Conservation (phyloP, 2,113 vertebrate genomes). For the Cariama cristata region DNA sequence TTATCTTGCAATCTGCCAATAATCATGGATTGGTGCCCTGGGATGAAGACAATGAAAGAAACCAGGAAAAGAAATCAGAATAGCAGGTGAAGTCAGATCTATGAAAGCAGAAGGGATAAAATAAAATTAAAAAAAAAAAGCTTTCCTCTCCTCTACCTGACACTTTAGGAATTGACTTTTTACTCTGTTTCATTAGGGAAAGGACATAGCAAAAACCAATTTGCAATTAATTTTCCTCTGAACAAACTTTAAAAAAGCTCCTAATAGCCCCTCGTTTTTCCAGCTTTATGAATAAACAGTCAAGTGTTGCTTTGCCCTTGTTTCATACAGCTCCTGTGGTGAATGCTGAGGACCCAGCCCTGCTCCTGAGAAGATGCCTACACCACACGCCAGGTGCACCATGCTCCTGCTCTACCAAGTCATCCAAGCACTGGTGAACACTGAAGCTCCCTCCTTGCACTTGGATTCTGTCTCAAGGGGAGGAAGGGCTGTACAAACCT, state of each 20-base stretch:
- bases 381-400: fast-evolving
- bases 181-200: not conserved
- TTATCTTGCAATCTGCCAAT: not conserved
- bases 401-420: not conserved
- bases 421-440: too few species aligned
- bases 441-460: not conserved
- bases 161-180: not conserved
- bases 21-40: not conserved
- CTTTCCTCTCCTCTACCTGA: not conserved
- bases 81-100: not conserved
- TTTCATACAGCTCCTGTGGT: not conserved
- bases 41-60: not conserved
- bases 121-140: not conserved
- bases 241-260: not conserved
- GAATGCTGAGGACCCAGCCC: not conserved
- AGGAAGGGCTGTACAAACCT: not conserved
- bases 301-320: not conserved
- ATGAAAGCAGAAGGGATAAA: not conserved
- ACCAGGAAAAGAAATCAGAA: not conserved
- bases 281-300: not conserved
- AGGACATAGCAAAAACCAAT: not conserved
- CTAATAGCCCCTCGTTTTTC: not conserved
- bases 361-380: not conserved
- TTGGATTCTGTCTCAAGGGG: not conserved
- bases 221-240: not conserved